Evolutionary conservation across 2,797 vertebrate species (phyloP), one percentile per base, ranked within the genome.

Genomic region (Ara ararauna): DNA sequence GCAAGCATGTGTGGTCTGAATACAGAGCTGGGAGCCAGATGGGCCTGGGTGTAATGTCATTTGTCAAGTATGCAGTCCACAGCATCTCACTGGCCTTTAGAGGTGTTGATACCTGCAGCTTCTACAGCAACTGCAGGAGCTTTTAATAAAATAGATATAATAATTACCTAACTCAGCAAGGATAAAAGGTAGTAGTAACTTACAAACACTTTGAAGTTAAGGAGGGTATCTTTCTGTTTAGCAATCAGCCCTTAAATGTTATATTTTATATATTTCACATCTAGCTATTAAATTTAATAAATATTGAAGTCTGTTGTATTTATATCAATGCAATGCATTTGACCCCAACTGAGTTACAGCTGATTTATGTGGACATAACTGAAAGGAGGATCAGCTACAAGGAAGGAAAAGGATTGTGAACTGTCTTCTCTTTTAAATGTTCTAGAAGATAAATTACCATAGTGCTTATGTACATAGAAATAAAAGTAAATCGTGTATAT

Each of bases 31-130:
- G 36, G 23, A 66, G 23, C 9, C 44, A 36, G 44, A 7, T 45
- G 5, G 34, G 48, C 36, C 27, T 5, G 1, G n/a, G 13, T 5
- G 18, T 22, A 17, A n/a, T 5, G 34, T 4, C 1, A 22, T 34
- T 38, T 54, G 45, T 30, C 20, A 13, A 5, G 13, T 8, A 1
- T 13, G 16, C 30, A 19, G 40, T 8, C 44, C 36, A 1, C 40
- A 54, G 60, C 76, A 32, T 27, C 60, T 48, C 13, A 47, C 47
- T 8, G 15, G 21, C 54, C 56, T 45, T 44, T 10, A 11, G 36
- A 40, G 44, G 30, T 11, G 22, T 5, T 23, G 34, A 21, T 7
- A n/a, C n/a, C 53, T 61, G 24, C 76, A 45, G 58, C 40, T 71
- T 36, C 47, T 45, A 3, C 11, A 48, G 9, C 45, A 19, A 17